These are phyloP conservation scores for Scarus forsteni DNA, from an alignment of 2,797 vertebrate genomes.

Conservation along the genomic window DNA sequence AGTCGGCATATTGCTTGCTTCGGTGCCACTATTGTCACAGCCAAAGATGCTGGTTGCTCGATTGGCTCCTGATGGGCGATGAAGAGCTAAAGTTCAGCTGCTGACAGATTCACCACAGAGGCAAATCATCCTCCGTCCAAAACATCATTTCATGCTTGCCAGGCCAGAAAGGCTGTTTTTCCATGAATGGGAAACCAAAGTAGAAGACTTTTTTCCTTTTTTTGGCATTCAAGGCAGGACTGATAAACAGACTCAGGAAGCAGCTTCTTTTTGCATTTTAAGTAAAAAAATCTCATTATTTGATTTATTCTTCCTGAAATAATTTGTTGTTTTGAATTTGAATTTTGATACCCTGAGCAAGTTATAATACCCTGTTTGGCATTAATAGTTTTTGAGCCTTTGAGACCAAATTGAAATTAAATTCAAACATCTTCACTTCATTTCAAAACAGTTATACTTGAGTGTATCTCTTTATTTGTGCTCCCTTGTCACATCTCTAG, in stretches of 20 bases:
- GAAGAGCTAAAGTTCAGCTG: slow-evolving; percentile 9
- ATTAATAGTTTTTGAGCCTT: too few relatives aligned
- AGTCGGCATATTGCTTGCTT: slow-evolving; percentile 3
- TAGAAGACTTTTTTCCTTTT: background rate
- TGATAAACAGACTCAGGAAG: background rate
- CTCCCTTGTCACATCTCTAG: too few relatives aligned
- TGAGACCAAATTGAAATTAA: too few relatives aligned
- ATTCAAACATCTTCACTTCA: too few relatives aligned
- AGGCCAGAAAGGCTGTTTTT: background rate
- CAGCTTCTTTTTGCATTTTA: too few relatives aligned
- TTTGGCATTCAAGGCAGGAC: background rate
- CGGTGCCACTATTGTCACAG: slow-evolving; percentile 5
- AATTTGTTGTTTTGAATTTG: too few relatives aligned
- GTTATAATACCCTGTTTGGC: too few relatives aligned
- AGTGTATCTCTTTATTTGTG: too few relatives aligned
- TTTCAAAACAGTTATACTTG: too few relatives aligned
- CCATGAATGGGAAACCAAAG: background rate
- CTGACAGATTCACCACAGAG: slow-evolving; percentile 1
- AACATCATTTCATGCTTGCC: background rate
- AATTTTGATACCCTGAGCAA: too few relatives aligned
- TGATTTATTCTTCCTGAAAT: too few relatives aligned
- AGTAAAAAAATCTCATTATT: too few relatives aligned
- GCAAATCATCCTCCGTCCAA: slow-evolving; percentile 1
- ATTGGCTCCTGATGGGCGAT: slow-evolving; percentile 24
- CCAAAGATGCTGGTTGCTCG: slow-evolving; percentile 14